Base-by-base conservation (phyloP, 2,888 invertebrate species). In the Pyrocoelia pectoralis region DNA sequence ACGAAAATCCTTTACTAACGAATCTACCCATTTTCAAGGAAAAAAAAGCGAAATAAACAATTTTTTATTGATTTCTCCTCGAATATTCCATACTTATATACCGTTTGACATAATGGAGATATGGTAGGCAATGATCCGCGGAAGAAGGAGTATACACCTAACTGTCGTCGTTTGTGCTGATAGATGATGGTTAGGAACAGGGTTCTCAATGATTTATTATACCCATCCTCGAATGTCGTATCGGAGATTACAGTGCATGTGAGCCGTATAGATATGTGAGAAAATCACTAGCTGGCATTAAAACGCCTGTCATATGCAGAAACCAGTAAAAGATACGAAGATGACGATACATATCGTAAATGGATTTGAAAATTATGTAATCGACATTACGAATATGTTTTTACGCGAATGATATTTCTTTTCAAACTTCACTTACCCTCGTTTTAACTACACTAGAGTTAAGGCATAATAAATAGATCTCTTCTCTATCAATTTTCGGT, bases 161-260 rank as follows among this genome's bases (percentile, higher is more conserved):
- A 70, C 67, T 67, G 70, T 70, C 70, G 67, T 68, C 68, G 63
- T 57, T 56, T 59, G 54, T 57, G 71, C 72, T 77, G 78, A 77
- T 77, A 77, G 77, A 77, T 77, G 77, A 77, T 76, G 76, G 74
- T 69, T 24, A 66, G 68, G 68, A 73, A 74, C 73, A 75, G 74
- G 76, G 72, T 74, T 76, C 75, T 76, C 74, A n/a, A 77, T 79
- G 80, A 80, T 80, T 80, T 80, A 80, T 80, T 79, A 79, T 77
- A 75, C 76, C 73, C 76, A 77, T 77, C 77, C 75, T 74, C 74
- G 75, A 76, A 75, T 76, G 78, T 76, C 75, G 76, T 76, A 76
- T 78, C 78, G 76, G 74, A 78, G 79, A 80, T 80, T 79, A 80
- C 77, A 75, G 77, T 75, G 60, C 77, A 77, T 78, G 76, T 76